These are phyloP conservation scores for Lepidostoma basale DNA, from an alignment of 1,140 invertebrate species.

Conservation along the genomic window DNA sequence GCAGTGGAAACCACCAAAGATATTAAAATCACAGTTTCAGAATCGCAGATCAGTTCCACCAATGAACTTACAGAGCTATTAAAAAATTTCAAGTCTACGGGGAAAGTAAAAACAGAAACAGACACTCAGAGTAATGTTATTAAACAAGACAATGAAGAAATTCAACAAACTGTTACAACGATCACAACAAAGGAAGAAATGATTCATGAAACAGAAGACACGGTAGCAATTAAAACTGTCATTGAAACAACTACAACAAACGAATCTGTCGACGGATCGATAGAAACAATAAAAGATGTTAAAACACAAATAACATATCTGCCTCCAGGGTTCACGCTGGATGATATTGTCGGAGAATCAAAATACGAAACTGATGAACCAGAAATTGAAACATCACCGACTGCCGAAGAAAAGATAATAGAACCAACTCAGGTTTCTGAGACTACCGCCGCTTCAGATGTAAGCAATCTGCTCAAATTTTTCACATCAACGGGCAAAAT, in stretches of 20 bases:
- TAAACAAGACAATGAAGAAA: conserved; percentile 50
- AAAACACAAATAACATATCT: conserved; percentile 61
- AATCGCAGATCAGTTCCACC: conserved; percentile 58
- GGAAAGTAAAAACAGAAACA: conserved; percentile 55
- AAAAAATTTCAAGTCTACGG: conserved; percentile 52
- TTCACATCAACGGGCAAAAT: conserved; percentile 55
- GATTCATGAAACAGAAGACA: conserved; percentile 52
- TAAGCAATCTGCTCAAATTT: conserved; percentile 49
- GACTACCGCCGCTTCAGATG: background rate
- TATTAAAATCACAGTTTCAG: conserved; percentile 60
- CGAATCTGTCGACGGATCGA: conserved; percentile 53
- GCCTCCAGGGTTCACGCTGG: conserved; percentile 54
- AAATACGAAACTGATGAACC: conserved; percentile 40
- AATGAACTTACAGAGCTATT: conserved; percentile 56
- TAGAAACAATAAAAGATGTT: conserved; percentile 59
- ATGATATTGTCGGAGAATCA: conserved; percentile 56
- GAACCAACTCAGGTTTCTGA: conserved; percentile 36
- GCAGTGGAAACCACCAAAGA: conserved; percentile 60
- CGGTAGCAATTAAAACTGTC: conserved; percentile 58
- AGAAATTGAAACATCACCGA: conserved; percentile 48
- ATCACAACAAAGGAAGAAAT: conserved; percentile 59
- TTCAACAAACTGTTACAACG: conserved; percentile 55
- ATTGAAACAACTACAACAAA: conserved; percentile 59
- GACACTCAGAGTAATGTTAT: conserved; percentile 55
- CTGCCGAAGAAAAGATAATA: conserved; percentile 45